These are phyloP conservation scores for Drosophila malerkotliana DNA, from an alignment of 1,140 invertebrate genomes.

Conservation along the genomic window DNA sequence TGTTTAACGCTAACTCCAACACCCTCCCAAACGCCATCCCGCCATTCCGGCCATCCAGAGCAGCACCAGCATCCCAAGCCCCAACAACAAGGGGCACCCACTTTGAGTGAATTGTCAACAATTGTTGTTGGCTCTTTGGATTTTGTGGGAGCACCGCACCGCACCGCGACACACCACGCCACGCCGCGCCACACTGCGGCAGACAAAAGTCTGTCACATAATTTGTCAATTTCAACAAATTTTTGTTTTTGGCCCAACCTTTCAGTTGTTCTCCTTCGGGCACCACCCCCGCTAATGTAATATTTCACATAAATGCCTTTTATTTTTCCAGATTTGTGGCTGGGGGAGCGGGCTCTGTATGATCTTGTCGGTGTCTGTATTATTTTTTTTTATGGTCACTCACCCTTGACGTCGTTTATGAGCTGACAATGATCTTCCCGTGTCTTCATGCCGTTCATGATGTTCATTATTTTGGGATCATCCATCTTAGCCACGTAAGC, in stretches of 20 bases:
- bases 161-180: not conserved
- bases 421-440: slow-evolving; percentile 74
- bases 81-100: slow-evolving; percentile 26
- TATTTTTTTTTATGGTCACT: slow-evolving; percentile 41
- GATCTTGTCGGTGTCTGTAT: slow-evolving; percentile 11
- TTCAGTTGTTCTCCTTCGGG: not conserved
- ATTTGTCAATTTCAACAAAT: slow-evolving; percentile 79
- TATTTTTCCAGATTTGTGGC: slow-evolving; percentile 53
- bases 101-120: slow-evolving; percentile 82
- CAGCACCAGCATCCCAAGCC: not conserved
- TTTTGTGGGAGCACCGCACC: slow-evolving; percentile 43
- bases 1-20: slow-evolving; percentile 68
- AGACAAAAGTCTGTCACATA: slow-evolving; percentile 80
- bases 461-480: slow-evolving; percentile 68
- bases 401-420: slow-evolving; percentile 60
- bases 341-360: not conserved
- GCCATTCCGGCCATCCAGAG: not conserved
- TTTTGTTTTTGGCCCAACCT: slow-evolving; percentile 26
- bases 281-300: slow-evolving; percentile 52
- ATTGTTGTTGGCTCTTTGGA: slow-evolving; percentile 78
- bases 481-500: slow-evolving; percentile 47
- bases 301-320: slow-evolving; percentile 65
- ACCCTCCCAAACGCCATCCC: slow-evolving; percentile 11
- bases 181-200: slow-evolving; percentile 4
- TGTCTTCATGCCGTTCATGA: slow-evolving; percentile 65